phyloP scores from a whole-genome alignment of 2,113 vertebrate genomes.

The Sinocyclocheilus grahami region DNA sequence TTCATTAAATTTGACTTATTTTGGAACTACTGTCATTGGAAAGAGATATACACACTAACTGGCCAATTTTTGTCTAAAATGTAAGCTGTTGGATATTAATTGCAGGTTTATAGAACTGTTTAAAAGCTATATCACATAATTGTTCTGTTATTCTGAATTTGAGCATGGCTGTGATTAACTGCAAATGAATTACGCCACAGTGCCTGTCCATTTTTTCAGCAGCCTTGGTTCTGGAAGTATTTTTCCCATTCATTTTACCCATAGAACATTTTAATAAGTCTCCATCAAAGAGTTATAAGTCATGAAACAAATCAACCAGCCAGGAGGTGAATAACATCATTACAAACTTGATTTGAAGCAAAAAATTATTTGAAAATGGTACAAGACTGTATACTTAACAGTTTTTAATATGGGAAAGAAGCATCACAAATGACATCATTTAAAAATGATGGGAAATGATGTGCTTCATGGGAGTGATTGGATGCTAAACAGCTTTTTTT shows the following conservation, averaged over 20 bases:
- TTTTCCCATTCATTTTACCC: neutral
- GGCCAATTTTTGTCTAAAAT: neutral
- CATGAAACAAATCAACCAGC: neutral
- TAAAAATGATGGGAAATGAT: neutral
- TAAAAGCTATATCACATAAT: neutral
- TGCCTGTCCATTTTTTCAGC: neutral
- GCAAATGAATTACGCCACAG: neutral
- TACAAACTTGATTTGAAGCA: neutral
- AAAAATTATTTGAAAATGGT: neutral
- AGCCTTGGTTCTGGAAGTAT: neutral
- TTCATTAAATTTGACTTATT: neutral
- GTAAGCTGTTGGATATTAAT: neutral
- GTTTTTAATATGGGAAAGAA: neutral
- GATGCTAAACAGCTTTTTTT: neutral
- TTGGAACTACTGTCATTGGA: neutral
- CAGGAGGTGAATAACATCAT: neutral
- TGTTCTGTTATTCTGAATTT: neutral
- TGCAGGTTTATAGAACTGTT: neutral
- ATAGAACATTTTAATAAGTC: neutral
- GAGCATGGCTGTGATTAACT: neutral
- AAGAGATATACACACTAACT: neutral
- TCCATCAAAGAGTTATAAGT: neutral
- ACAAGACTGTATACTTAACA: neutral
- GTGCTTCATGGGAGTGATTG: too few relatives aligned
- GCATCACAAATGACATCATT: neutral